phyloP scores from a whole-genome alignment of 2,113 vertebrate genomes.

The Aspiorhynchus laticeps region DNA sequence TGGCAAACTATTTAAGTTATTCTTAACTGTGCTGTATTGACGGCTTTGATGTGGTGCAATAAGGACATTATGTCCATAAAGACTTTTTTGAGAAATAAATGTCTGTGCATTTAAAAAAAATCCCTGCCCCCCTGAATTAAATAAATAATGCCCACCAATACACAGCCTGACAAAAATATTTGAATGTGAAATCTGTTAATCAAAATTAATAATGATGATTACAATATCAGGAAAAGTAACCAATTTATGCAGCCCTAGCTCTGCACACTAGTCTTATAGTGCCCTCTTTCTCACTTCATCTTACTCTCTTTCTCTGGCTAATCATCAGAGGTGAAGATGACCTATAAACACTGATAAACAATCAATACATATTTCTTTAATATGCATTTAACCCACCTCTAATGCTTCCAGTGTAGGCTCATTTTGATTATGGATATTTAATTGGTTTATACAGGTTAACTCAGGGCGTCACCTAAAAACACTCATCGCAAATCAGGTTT shows the following conservation, averaged over 20 bases:
- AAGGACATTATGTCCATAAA: too few relatives aligned
- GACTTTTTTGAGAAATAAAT: too few relatives aligned
- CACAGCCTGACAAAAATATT: background rate
- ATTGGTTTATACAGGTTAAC: slow-evolving; percentile 58
- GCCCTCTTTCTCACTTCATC: slow-evolving; percentile 51
- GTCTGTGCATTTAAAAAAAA: too few relatives aligned
- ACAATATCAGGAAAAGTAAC: too few relatives aligned
- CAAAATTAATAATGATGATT: too few relatives aligned
- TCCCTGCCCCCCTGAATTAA: too few relatives aligned
- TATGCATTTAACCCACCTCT: slow-evolving; percentile 52
- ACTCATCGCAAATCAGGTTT: slow-evolving; percentile 36
- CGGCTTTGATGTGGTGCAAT: too few relatives aligned
- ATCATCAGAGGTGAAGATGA: slow-evolving; percentile 43
- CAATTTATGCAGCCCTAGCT: too few relatives aligned
- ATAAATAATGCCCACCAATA: background rate
- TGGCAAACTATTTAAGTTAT: too few relatives aligned
- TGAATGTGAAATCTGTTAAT: background rate
- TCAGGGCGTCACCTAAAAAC: slow-evolving; percentile 39
- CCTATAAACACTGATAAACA: slow-evolving; percentile 43
- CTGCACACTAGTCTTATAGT: too few relatives aligned
- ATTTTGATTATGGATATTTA: slow-evolving; percentile 62
- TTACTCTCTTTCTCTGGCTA: slow-evolving; percentile 23
- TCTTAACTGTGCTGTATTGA: too few relatives aligned
- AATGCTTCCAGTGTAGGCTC: slow-evolving; percentile 22
- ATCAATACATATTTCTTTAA: slow-evolving; percentile 55